A percentile compares a stretch with the other conserved stretches of the same genome.
Conservation (phyloP, 2,888 invertebrate species). For the Choristoneura rosaceana region DNA sequence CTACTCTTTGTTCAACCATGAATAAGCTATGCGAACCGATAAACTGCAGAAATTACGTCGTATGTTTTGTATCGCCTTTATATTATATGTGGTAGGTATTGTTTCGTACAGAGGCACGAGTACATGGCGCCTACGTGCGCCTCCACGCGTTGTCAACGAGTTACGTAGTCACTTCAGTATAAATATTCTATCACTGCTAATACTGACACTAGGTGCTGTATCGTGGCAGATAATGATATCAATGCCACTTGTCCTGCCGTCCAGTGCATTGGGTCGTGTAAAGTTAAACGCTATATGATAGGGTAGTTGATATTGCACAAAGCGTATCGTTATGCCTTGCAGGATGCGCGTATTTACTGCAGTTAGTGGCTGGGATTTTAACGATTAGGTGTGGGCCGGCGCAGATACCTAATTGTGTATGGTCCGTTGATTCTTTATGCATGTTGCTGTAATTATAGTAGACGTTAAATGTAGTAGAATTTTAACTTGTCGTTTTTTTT, state of each 20-base stretch:
- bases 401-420: background rate
- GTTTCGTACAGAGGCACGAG: constrained; percentile 43
- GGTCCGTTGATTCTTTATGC: background rate
- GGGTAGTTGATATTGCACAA: constrained; percentile 1
- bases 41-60: constrained; percentile 22
- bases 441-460: background rate
- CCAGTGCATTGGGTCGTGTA: constrained; percentile 15
- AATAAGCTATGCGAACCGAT: constrained; percentile 25
- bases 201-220: constrained; percentile 27
- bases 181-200: constrained; percentile 23
- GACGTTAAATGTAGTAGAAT: background rate
- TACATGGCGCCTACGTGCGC: constrained; percentile 77
- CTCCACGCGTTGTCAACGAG: constrained; percentile 66
- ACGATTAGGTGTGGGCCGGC: background rate
- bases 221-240: constrained; percentile 31
- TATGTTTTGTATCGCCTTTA: constrained; percentile 14
- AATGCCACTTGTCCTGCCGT: constrained; percentile 19
- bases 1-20: constrained; percentile 10
- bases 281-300: background rate
- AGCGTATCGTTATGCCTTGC: background rate
- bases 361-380: constrained; percentile 9
- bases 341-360: constrained; percentile 11
- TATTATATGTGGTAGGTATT: constrained; percentile 26
- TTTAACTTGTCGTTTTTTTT: background rate
- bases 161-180: constrained; percentile 30